phyloP scores from a whole-genome alignment of 2,888 invertebrate genomes.

The Acronicta alni region DNA sequence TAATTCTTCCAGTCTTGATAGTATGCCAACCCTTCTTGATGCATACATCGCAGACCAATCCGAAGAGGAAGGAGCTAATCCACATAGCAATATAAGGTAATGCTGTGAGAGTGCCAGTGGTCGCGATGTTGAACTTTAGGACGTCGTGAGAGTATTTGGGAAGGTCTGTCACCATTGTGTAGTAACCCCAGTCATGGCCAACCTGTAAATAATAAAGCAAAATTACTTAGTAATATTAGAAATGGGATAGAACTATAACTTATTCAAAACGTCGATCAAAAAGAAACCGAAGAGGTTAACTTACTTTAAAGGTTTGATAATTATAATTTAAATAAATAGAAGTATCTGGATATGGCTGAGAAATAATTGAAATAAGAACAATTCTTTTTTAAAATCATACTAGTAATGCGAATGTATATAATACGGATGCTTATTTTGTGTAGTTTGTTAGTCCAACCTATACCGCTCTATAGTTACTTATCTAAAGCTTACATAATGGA shows the following conservation, averaged over 20 bases:
- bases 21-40: slow-evolving; percentile 90
- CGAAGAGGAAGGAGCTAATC: slow-evolving; percentile 90
- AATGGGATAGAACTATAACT: neutral
- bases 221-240: neutral
- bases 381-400: no score
- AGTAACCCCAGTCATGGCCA: slow-evolving; percentile 91
- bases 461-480: no score
- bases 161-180: slow-evolving; percentile 92
- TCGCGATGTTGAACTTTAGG: slow-evolving; percentile 90
- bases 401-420: no score
- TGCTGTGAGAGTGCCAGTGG: slow-evolving; percentile 90
- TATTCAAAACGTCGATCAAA: no score
- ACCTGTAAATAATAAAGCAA: slow-evolving; percentile 66
- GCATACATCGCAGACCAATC: slow-evolving; percentile 91
- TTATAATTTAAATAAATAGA: no score
- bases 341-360: no score
- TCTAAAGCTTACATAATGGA: no score
- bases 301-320: no score
- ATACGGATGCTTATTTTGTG: no score
- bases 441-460: no score
- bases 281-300: no score
- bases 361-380: no score
- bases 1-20: slow-evolving; percentile 90
- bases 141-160: slow-evolving; percentile 92
- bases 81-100: slow-evolving; percentile 92